phyloP scores from a whole-genome alignment of 2,113 vertebrate species.

The Sebastes fasciatus region DNA sequence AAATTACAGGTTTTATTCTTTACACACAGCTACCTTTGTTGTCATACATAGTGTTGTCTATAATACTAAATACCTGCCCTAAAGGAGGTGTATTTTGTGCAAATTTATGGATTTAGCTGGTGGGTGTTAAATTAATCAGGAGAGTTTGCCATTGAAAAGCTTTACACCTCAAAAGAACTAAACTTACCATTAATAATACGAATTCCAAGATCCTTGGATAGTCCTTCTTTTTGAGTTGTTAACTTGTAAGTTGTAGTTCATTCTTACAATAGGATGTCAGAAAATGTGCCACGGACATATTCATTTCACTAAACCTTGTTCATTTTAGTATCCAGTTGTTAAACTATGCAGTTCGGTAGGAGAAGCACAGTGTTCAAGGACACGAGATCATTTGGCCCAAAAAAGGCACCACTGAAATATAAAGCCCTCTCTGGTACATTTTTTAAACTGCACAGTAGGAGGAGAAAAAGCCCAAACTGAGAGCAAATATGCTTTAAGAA shows the following conservation, averaged over 20 bases:
- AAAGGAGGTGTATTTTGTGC: neutral
- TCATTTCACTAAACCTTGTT: conserved; percentile 15
- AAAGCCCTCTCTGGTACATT: conserved; percentile 12
- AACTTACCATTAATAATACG: too few relatives aligned
- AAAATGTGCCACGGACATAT: neutral
- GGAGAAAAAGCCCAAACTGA: conserved; percentile 26
- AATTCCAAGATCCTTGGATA: too few relatives aligned
- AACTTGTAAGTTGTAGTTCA: neutral
- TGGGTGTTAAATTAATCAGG: neutral
- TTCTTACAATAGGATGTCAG: neutral
- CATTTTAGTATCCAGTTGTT: neutral
- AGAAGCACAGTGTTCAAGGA: conserved; percentile 12
- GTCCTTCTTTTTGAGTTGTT: too few relatives aligned
- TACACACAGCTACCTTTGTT: neutral
- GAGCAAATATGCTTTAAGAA: conserved; percentile 38
- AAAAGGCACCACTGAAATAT: neutral
- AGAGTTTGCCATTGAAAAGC: neutral
- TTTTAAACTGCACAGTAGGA: conserved; percentile 26
- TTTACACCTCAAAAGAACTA: neutral
- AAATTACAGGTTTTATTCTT: neutral
- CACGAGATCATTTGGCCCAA: neutral
- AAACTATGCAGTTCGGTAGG: neutral
- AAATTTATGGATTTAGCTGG: neutral
- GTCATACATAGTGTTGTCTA: neutral
- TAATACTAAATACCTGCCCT: neutral